Evolutionary conservation across 35 echinoderm and acorn worm genomes (phyloP).

Genomic region (Lytechinus variegatus): DNA sequence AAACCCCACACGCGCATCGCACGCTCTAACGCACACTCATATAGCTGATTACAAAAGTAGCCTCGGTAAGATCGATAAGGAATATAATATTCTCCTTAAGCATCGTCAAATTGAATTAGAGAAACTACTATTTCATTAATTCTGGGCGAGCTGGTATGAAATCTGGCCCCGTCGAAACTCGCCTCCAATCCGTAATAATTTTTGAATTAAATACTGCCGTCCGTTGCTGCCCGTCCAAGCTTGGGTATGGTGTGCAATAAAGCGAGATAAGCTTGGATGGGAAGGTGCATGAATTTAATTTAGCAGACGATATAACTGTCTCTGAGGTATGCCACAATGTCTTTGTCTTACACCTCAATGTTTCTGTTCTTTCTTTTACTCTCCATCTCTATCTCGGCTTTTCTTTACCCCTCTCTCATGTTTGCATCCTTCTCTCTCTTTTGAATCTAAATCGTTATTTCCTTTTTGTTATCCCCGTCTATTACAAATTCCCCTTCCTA

Average conservation of each 20-base stretch:
- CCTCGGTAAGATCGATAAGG: constrained; percentile 58
- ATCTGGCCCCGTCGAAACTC: constrained; percentile 46
- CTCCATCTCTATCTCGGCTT: background rate
- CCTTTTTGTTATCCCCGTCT: background rate
- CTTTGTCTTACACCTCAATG: background rate
- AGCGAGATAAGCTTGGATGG: constrained; percentile 63
- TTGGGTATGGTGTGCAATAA: constrained; percentile 57
- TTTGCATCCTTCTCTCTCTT: background rate
- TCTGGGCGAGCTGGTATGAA: constrained; percentile 77
- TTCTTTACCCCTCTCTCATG: background rate
- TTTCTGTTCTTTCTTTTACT: background rate
- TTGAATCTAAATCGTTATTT: background rate
- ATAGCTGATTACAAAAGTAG: constrained; percentile 31
- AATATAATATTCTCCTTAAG: constrained; percentile 83
- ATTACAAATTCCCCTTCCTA: no score
- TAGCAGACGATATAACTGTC: background rate
- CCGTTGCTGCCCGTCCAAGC: constrained; percentile 23
- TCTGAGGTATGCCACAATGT: constrained; percentile 9
- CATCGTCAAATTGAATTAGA: constrained; percentile 81
- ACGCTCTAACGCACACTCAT: constrained; percentile 5
- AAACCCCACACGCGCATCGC: constrained; percentile 15
- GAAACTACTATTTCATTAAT: constrained; percentile 87
- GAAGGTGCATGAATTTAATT: constrained; percentile 79
- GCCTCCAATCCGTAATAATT: constrained; percentile 58
- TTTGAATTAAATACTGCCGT: constrained; percentile 60